Evolutionary conservation across 1,140 invertebrate species (phyloP), one percentile per base, ranked within the genome.

Genomic region (Whitmania pigra): DNA sequence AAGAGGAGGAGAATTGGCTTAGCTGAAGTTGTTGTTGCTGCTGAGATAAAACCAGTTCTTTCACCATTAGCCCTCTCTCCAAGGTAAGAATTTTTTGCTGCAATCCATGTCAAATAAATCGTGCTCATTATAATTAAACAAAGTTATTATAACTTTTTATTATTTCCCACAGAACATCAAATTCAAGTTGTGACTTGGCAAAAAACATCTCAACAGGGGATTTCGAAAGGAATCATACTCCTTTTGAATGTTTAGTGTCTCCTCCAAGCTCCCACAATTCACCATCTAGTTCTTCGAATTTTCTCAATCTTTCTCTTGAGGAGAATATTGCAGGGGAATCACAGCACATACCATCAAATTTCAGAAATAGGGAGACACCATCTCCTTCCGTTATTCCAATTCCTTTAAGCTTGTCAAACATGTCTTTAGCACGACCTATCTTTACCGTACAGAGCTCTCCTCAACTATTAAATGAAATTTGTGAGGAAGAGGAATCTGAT

Each of bases 401-500:
- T 63, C 57, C 57, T 22, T 20, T 63, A 25, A 63, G 29, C 18
- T 63, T 63, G 22, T 25, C 57, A 63, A 63, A 63, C 18, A 7
- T 63, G 20, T 25, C 57, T 25, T 63, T 20, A 15, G 57, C 57
- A 25, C 29, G 84, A 53, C 81, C 81, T 55, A 79, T 84, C 68
- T 82, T 83, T 75, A 82, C 80, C 72, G 84, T 85, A 25, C 83
- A 82, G 43, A 86, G 82, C 74, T 86, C 85, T n/a, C 86, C 87
- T 9, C 86, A 88, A 76, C 75, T 88, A 25, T 83, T 85, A 22
- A 79, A 89, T 9, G 89, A 89, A 78, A 88, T 89, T 78, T 89
- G 89, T 69, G 85, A 87, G 77, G 88, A 89, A 75, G 85, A 84
- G 0, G 86, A 87, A 72, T 79, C 79, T 0, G 76, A 78, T 57